These are phyloP conservation scores for Rhinoraja longicauda DNA, from an alignment of 2,797 vertebrate genomes.

Conservation along the genomic window DNA sequence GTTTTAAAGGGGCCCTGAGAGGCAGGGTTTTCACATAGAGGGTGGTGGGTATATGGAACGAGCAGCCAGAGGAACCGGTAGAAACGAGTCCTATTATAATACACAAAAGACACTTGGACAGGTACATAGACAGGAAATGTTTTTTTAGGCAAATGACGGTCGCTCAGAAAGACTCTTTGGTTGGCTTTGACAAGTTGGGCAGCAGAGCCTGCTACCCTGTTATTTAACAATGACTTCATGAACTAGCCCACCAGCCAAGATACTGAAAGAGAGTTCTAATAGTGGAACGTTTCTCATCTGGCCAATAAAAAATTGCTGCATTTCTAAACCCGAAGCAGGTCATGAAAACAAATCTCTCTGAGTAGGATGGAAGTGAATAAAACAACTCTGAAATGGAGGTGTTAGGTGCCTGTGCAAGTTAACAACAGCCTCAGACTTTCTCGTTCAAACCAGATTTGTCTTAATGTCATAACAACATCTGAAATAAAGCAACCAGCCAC, in stretches of 20 bases:
- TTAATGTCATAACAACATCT: background rate
- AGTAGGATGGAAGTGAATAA: background rate
- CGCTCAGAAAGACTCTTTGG: too few relatives aligned
- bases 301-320: background rate
- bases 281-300: background rate
- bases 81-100: too few relatives aligned
- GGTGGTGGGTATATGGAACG: too few relatives aligned
- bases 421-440: background rate
- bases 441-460: background rate
- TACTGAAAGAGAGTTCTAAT: background rate
- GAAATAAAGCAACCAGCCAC: background rate
- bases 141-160: too few relatives aligned
- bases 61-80: too few relatives aligned
- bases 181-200: too few relatives aligned
- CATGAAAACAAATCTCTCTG: background rate
- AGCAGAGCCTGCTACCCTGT: too few relatives aligned
- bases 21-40: too few relatives aligned
- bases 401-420: background rate
- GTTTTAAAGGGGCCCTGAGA: too few relatives aligned
- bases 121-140: too few relatives aligned
- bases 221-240: too few relatives aligned
- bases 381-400: background rate
- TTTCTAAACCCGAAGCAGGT: background rate
- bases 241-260: background rate
- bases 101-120: too few relatives aligned